These are phyloP conservation scores for Cheilosia scutellata DNA, from an alignment of 2,888 invertebrate genomes.

Conservation along the genomic window DNA sequence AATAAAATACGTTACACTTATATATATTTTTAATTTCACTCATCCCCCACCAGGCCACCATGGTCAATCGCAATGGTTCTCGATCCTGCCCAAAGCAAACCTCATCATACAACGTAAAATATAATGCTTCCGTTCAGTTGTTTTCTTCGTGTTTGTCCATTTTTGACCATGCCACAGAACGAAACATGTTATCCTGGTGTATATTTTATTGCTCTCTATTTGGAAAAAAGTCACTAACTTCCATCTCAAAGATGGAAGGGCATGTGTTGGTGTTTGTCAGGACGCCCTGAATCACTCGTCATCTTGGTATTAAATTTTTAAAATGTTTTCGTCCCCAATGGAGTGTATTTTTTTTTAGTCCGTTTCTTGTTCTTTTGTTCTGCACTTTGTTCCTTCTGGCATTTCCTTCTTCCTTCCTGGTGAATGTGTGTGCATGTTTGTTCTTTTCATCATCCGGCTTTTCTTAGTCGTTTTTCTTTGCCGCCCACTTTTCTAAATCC, in stretches of 20 bases:
- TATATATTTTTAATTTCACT: conserved; percentile 46
- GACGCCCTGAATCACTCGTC: conserved; percentile 51
- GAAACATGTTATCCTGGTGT: conserved; percentile 55
- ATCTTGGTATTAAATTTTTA: conserved; percentile 68
- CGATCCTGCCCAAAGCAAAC: background rate
- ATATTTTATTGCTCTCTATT: conserved; percentile 23
- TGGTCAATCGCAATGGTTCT: background rate
- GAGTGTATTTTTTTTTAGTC: background rate
- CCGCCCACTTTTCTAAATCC: conserved; percentile 27
- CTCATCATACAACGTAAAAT: conserved; percentile 55
- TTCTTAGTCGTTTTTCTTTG: conserved; percentile 16
- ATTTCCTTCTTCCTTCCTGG: conserved; percentile 72
- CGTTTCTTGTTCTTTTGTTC: conserved; percentile 35
- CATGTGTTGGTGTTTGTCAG: background rate
- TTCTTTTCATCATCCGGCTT: conserved; percentile 60
- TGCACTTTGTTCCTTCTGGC: conserved; percentile 62
- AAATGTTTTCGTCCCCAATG: conserved; percentile 65
- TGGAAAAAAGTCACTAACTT: conserved; percentile 28
- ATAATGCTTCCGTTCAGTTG: conserved; percentile 26
- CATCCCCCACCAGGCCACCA: background rate
- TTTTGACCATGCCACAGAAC: conserved; percentile 21
- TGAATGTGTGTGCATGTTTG: conserved; percentile 41
- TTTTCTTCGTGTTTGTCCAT: background rate
- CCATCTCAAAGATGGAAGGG: background rate
- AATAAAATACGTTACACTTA: conserved; percentile 35